Conservation (phyloP, 1,140 invertebrate species). For the Sweltsa coloradensis region DNA sequence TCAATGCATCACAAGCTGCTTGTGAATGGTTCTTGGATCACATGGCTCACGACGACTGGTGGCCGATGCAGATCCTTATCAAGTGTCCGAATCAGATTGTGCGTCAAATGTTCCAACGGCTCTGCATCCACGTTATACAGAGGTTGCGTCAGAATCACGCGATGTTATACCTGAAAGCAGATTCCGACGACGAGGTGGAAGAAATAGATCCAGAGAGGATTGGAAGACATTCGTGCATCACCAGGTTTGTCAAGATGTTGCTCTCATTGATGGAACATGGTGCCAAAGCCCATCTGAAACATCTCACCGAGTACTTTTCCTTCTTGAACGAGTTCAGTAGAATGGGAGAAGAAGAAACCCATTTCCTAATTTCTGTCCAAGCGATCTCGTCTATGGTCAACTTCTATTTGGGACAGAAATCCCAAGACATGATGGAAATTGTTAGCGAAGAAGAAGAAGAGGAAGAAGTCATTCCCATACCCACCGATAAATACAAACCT, state of each 20-base stretch:
- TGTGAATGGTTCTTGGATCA: constrained; percentile 87
- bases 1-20: constrained; percentile 78
- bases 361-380: constrained; percentile 74
- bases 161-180: constrained; percentile 56
- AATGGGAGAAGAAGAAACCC: constrained; percentile 85
- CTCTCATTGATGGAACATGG: constrained; percentile 82
- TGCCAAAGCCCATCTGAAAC: constrained; percentile 70
- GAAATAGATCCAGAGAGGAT: constrained; percentile 45
- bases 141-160: constrained; percentile 63
- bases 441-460: constrained; percentile 73
- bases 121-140: constrained; percentile 89
- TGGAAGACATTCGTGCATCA: constrained; percentile 78
- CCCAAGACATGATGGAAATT: constrained; percentile 44
- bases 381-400: constrained; percentile 81
- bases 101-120: constrained; percentile 82
- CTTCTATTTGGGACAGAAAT: constrained; percentile 80
- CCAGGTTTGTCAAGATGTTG: constrained; percentile 79
- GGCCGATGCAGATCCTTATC: constrained; percentile 88
- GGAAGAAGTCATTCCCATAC: constrained; percentile 51
- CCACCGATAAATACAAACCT: constrained; percentile 68
- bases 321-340: constrained; percentile 87
- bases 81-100: constrained; percentile 95
- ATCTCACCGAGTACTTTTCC: constrained; percentile 85
- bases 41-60: constrained; percentile 87
- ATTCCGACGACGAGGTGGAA: constrained; percentile 49